Evolutionary conservation across 2,888 invertebrate species (phyloP), one percentile per base, ranked within the genome.

Genomic region (Dendrolimus pini): DNA sequence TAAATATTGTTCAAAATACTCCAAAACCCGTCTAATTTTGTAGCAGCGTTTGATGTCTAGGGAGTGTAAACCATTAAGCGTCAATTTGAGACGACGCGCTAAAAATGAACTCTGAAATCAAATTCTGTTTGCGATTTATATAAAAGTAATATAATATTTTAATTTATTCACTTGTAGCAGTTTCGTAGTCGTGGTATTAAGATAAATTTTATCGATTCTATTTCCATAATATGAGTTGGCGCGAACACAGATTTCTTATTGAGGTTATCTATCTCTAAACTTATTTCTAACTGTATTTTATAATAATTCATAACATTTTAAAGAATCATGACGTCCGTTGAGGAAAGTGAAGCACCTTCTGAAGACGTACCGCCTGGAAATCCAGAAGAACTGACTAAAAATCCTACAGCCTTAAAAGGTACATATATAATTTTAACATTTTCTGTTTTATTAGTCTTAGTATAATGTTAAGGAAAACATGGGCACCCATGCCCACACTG

Each of bases 321-420:
- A 7, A 7, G n/a, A 54, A 54, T 41, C 64, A 90, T 90, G 90
- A 82, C 83, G 63, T 79, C 88, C 53, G 67, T 83, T 58, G 90
- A 88, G 65, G 90, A 87, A 74, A 78, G 83, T 54, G 88, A 87
- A 56, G 66, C 80, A 54, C 68, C 79, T 56, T 58, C 80, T 10
- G 86, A 84, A 60, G 89, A 89, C 58, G 75, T 87, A 14, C 79
- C 83, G 42, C 69, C 78, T 56, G 90, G 89, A 61, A 88, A 93
- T 74, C 93, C 94, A 55, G 92, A 93, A 41, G 93, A 93, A 71
- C 86, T 94, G 56, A 89, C 93, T 41, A 93, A 93, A 78, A 93
- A 94, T 74, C 92, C 93, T 55, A 85, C 86, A 65, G 89, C 93
- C 55, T 88, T 94, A 55, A 93, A 92, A 92, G 92, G 94, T 93